Evolutionary conservation across 2,797 vertebrate genomes (phyloP).

Genomic region (Hemitrygon akajei): DNA sequence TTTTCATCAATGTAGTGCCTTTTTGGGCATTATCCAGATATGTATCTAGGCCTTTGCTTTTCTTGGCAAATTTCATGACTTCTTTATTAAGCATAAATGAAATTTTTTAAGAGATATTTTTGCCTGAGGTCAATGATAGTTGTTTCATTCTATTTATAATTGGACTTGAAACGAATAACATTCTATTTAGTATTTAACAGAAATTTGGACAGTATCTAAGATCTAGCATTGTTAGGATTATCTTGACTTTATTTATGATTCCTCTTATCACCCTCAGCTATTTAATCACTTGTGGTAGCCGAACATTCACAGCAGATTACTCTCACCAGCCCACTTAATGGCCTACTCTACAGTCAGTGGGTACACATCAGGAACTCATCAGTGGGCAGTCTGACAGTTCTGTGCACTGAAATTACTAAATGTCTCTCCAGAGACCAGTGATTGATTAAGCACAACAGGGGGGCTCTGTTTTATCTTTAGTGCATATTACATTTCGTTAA

Average conservation of each 20-base stretch:
- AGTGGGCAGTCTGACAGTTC: conserved; percentile 45
- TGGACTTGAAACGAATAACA: neutral
- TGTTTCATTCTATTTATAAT: neutral
- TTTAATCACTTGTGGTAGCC: conserved; percentile 51
- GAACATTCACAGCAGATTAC: conserved; percentile 58
- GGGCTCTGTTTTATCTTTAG: neutral
- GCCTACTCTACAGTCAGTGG: conserved; percentile 46
- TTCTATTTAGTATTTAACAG: neutral
- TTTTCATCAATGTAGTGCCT: no score
- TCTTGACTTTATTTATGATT: neutral
- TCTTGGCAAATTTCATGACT: neutral
- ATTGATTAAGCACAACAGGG: conserved; percentile 42
- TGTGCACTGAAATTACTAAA: conserved; percentile 44
- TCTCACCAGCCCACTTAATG: conserved; percentile 48
- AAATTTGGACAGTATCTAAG: no score
- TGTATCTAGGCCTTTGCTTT: no score
- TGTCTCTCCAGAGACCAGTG: conserved; percentile 49
- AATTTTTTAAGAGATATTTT: neutral
- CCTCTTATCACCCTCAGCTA: conserved; percentile 47
- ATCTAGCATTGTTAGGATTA: neutral
- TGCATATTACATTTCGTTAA: neutral
- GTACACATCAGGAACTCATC: conserved; percentile 54
- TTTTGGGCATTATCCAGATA: no score
- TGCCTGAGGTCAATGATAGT: neutral
- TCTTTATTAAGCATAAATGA: neutral